Conservation (phyloP, 2,797 vertebrate genomes). For the Salarias fasciatus region DNA sequence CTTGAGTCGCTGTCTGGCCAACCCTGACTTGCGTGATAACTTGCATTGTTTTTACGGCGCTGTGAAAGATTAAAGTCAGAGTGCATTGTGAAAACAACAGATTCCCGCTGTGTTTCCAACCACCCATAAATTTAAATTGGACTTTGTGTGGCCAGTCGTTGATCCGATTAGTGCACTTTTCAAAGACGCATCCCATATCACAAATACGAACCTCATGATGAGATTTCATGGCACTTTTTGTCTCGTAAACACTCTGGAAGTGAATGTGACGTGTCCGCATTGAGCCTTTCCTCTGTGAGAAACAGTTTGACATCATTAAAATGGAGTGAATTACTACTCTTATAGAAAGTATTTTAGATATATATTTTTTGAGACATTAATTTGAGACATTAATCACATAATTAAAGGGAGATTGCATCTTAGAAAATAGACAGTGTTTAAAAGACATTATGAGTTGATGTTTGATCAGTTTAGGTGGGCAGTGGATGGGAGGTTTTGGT, state of each 20-base stretch:
- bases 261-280: no score
- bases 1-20: slow-evolving; percentile 9
- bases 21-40: slow-evolving; percentile 3
- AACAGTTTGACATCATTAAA: no score
- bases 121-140: slow-evolving; percentile 29
- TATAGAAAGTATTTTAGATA: no score
- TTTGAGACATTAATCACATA: no score
- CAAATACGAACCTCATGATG: slow-evolving; percentile 24
- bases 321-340: no score
- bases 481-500: no score
- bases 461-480: no score
- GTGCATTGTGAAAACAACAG: slow-evolving; percentile 6
- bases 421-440: no score
- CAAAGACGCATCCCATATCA: slow-evolving; percentile 20
- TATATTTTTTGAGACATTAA: no score
- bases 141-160: slow-evolving; percentile 29
- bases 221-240: slow-evolving; percentile 20
- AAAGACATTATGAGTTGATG: no score
- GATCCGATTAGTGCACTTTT: slow-evolving; percentile 46
- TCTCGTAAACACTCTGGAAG: slow-evolving; percentile 1
- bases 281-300: no score
- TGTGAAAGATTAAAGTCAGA: slow-evolving; percentile 18
- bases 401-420: no score
- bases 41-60: slow-evolving; percentile 8
- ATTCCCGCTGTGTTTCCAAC: slow-evolving; percentile 12